These are phyloP conservation scores for Protobothrops flavoviridis DNA, from an alignment of 2,113 vertebrate species.

Conservation along the genomic window DNA sequence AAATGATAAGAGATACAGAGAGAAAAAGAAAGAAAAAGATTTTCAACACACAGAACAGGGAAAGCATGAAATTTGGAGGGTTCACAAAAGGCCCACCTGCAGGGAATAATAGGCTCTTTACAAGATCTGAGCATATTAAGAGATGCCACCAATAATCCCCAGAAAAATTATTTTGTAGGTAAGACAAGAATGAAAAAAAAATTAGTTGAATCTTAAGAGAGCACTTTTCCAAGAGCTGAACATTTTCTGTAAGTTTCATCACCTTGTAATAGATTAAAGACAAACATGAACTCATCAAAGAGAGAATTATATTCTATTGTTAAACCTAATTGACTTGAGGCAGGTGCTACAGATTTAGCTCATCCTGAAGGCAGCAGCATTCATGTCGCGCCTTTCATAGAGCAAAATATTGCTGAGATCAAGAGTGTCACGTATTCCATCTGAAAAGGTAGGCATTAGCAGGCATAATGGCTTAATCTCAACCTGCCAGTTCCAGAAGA, in stretches of 20 bases:
- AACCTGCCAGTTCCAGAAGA: slow-evolving; percentile 50
- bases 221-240: slow-evolving; percentile 35
- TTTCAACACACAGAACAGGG: too few species aligned
- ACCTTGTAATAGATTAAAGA: slow-evolving; percentile 69
- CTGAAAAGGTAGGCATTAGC: slow-evolving; percentile 19
- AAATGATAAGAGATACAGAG: too few species aligned
- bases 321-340: slow-evolving; percentile 67
- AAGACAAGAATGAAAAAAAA: slow-evolving; percentile 34
- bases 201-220: slow-evolving; percentile 17
- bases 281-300: slow-evolving; percentile 62
- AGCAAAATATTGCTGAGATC: neutral
- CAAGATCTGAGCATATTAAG: neutral
- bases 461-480: slow-evolving; percentile 14
- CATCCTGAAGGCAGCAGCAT: slow-evolving; percentile 33
- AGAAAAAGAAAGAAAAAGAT: too few species aligned
- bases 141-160: slow-evolving; percentile 18
- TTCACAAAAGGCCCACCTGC: neutral
- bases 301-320: slow-evolving; percentile 60
- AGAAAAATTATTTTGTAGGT: slow-evolving; percentile 16
- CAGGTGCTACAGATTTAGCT: slow-evolving; percentile 52
- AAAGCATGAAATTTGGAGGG: neutral
- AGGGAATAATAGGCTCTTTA: neutral
- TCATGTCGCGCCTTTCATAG: neutral
- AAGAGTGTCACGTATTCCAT: neutral
- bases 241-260: slow-evolving; percentile 56